Conservation (phyloP, 2,113 vertebrate genomes). For the Microcebus jonahi region DNA sequence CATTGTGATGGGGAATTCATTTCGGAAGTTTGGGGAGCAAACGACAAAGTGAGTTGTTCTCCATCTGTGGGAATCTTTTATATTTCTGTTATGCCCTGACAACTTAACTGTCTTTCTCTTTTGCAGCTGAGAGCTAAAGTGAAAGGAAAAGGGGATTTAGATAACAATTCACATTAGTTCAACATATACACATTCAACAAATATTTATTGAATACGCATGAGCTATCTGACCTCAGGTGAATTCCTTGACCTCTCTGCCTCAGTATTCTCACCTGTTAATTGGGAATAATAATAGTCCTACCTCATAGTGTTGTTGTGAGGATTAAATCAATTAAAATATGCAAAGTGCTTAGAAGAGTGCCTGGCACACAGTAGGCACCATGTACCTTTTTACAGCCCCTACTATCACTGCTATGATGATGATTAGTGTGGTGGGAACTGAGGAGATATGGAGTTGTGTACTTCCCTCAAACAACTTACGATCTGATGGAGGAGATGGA, state of each 20-base stretch:
- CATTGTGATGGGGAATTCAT: conserved; percentile 81
- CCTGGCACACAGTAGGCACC: not conserved
- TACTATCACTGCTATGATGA: accelerated
- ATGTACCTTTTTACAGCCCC: not conserved
- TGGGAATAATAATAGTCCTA: not conserved
- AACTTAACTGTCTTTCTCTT: conserved; percentile 74
- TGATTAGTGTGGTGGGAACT: not conserved
- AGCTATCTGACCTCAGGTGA: not conserved
- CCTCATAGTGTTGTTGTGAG: not conserved
- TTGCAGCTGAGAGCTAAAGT: conserved; percentile 60
- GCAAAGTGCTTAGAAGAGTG: not conserved
- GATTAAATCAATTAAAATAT: conserved; percentile 1
- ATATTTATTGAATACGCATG: not conserved
- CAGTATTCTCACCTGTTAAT: conserved; percentile 8
- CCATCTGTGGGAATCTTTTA: conserved; percentile 80
- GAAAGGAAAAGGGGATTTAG: conserved; percentile 32
- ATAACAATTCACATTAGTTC: not conserved
- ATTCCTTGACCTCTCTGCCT: not conserved
- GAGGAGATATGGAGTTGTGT: not conserved
- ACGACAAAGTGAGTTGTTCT: conserved; percentile 80
- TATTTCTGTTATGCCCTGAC: conserved; percentile 79
- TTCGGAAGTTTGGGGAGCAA: conserved; percentile 83
- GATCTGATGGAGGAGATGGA: not conserved
- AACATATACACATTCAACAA: not conserved
- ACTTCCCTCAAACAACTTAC: not conserved